Conservation (phyloP, 64 coral and sea anemone genomes). For the Astreopora myriophthalma region DNA sequence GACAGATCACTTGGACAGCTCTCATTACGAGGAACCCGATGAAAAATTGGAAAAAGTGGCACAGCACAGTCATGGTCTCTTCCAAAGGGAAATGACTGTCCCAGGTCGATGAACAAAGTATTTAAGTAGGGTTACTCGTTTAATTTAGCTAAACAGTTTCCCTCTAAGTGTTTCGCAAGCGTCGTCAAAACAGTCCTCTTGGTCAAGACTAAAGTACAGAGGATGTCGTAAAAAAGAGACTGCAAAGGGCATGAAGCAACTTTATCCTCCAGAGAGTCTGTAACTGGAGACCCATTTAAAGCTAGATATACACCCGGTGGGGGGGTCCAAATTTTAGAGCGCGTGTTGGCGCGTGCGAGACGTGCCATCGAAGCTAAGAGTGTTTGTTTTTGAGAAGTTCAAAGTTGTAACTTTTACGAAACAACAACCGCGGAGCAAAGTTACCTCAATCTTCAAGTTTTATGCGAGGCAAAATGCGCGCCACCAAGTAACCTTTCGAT, state of each 20-base stretch:
- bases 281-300: constrained; percentile 59
- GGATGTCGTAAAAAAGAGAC: neutral
- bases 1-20: neutral
- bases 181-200: neutral
- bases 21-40: constrained; percentile 13
- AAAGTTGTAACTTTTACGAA: constrained; percentile 20
- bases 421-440: neutral
- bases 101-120: neutral
- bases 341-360: neutral
- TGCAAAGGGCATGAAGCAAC: constrained; percentile 31
- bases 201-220: neutral
- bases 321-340: neutral
- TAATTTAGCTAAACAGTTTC: neutral
- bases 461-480: neutral
- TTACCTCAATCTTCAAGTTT: neutral
- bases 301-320: constrained; percentile 43
- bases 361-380: neutral
- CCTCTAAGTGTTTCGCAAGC: neutral
- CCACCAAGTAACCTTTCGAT: neutral
- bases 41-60: neutral
- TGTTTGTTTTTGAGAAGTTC: constrained; percentile 1
- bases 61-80: neutral
- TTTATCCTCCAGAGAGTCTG: constrained; percentile 32
- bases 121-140: neutral
- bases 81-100: neutral